Evolutionary conservation across 2,113 vertebrate species (phyloP), one percentile per base, ranked within the genome.

Genomic region (Labeo catla): DNA sequence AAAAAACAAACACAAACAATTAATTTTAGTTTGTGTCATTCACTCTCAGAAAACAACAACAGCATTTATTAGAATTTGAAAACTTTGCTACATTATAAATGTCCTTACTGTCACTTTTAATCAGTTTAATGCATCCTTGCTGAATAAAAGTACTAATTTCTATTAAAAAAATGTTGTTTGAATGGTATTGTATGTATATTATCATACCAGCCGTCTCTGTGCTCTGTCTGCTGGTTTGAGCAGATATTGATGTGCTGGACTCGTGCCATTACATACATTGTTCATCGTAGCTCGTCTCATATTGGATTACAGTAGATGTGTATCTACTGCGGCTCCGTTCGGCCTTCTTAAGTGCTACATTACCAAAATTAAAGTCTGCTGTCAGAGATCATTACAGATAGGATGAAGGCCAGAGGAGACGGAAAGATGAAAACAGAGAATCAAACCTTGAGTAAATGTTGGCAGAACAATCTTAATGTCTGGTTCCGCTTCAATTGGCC

Each of bases 351-450:
- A 61, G 3, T 21, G 8, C 7, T 79, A 23, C 85, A 87, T 87
- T 90, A 83, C 65, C 73, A 23, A 83, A 68, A 83, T 70, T 54
- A 61, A 85, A 61, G 54, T 52, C 10, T 9, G 6, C 47, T 59
- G 39, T 54, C 50, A 15, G 52, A 61, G 68, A 63, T 78, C 84
- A 86, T 84, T 68, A 84, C 34, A 23, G 47, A 87, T 73, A 15
- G 49, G 15, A 52, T 5, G 9, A 15, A 80, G 19, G 54, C 5
- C 87, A 43, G 34, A 82, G 63, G 59, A 72, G 28, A 6, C 12
- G 36, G 16, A 65, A 57, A 66, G 12, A 83, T 73, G 23, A 36
- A 88, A 6, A 65, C 39, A 2, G 3, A 49, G 4, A 49, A 49
- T 16, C 13, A 36, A 36, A 68, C 13, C 1, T 0, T 7, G 28